Evolutionary conservation across 2,797 vertebrate species (phyloP).

Genomic region (Nannoperca obscura): DNA sequence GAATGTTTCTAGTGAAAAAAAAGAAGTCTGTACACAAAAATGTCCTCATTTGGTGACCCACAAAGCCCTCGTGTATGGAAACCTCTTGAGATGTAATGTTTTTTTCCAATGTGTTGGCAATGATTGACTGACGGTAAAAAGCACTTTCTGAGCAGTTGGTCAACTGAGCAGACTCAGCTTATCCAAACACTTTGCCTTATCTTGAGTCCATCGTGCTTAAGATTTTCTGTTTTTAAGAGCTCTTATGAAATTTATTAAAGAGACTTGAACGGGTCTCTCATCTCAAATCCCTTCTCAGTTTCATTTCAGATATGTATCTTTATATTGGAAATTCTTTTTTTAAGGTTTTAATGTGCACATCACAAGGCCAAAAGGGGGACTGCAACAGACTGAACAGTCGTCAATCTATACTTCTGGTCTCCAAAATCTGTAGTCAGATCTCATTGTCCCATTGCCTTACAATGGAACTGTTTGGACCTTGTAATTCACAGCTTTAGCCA

Average conservation of each 20-base stretch:
- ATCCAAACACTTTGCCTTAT: slow-evolving; percentile 87
- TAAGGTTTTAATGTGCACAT: slow-evolving; percentile 48
- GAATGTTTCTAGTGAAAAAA: slow-evolving; percentile 77
- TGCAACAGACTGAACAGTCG: slow-evolving; percentile 43
- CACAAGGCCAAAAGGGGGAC: slow-evolving; percentile 59
- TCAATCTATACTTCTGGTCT: slow-evolving; percentile 37
- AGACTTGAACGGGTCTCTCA: slow-evolving; percentile 53
- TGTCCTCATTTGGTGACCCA: slow-evolving; percentile 64
- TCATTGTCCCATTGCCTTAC: slow-evolving; percentile 64
- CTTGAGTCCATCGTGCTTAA: slow-evolving; percentile 82
- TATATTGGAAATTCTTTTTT: slow-evolving; percentile 46
- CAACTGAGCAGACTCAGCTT: slow-evolving; percentile 82
- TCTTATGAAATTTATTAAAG: slow-evolving; percentile 61
- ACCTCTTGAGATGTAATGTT: slow-evolving; percentile 53
- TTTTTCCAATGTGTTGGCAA: slow-evolving; percentile 58
- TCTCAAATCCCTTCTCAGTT: slow-evolving; percentile 60
- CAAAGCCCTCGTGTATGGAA: slow-evolving; percentile 59
- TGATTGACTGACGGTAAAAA: slow-evolving; percentile 73
- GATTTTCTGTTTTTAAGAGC: slow-evolving; percentile 78
- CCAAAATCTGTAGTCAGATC: slow-evolving; percentile 38
- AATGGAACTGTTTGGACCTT: slow-evolving; percentile 57
- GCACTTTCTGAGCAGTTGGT: slow-evolving; percentile 84
- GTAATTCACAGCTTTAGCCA: slow-evolving; percentile 64
- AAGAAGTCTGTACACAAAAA: slow-evolving; percentile 60
- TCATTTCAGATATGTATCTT: slow-evolving; percentile 64